Conservation (phyloP, 2,797 vertebrate genomes). For the Pseudocheirus occidentalis region DNA sequence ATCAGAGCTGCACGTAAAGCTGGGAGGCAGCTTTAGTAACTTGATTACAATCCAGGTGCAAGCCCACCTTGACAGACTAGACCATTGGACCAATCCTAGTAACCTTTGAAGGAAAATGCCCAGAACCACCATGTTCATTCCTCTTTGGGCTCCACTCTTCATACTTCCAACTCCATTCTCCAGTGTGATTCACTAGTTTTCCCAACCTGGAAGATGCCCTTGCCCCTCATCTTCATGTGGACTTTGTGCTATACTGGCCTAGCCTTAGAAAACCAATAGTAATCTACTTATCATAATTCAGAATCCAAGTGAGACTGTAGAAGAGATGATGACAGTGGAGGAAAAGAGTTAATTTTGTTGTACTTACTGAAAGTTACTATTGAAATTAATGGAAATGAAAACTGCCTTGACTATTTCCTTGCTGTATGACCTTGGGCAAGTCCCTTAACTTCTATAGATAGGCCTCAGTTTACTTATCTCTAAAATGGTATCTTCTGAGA, state of each 20-base stretch:
- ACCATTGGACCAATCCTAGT: neutral
- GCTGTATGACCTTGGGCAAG: neutral
- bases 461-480: neutral
- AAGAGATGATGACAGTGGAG: neutral
- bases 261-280: neutral
- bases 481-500: neutral
- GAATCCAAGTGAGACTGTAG: neutral
- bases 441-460: neutral
- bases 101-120: neutral
- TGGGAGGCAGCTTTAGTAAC: neutral
- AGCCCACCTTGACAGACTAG: neutral
- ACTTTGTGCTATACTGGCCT: neutral
- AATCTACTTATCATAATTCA: neutral
- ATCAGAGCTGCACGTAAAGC: neutral
- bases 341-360: neutral
- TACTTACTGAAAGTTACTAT: neutral
- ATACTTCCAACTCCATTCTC: neutral
- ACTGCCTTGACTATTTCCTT: neutral
- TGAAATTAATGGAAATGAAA: neutral
- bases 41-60: neutral
- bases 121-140: neutral
- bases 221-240: neutral
- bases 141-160: neutral
- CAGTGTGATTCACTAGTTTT: neutral
- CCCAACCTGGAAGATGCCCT: neutral